A percentile compares a stretch with the other conserved stretches of the same genome.
phyloP scores from a whole-genome alignment of 2,888 invertebrate species.

The Galerucella calmariensis region DNA sequence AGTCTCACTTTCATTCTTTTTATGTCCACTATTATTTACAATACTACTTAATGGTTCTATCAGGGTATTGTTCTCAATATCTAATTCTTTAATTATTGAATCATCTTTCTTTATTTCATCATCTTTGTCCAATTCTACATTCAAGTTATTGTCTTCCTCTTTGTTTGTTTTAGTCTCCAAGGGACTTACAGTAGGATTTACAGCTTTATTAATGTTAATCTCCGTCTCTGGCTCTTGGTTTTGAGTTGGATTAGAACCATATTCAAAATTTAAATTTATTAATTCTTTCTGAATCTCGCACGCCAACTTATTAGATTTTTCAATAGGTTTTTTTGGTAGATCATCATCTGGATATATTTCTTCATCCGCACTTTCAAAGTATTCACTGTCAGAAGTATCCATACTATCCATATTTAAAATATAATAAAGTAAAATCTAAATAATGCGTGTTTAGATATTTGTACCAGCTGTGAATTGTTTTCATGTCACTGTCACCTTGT shows the following conservation, averaged over 20 bases:
- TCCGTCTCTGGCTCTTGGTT: background rate
- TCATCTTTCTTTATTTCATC: background rate
- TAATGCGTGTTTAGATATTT: background rate
- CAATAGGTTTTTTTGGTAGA: slow-evolving; percentile 32
- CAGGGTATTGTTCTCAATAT: background rate
- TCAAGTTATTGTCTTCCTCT: background rate
- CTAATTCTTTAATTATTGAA: background rate
- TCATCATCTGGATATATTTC: slow-evolving; percentile 68
- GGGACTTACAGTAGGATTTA: background rate
- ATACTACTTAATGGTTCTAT: background rate
- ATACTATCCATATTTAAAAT: slow-evolving; percentile 70
- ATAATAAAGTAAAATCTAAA: background rate
- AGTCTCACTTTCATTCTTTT: background rate
- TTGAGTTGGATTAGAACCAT: slow-evolving; percentile 5
- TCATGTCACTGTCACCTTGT: background rate
- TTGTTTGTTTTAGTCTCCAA: background rate
- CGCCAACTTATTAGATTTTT: background rate
- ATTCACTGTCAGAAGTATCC: slow-evolving; percentile 80
- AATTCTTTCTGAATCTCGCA: slow-evolving; percentile 1
- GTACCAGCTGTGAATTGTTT: slow-evolving; percentile 1
- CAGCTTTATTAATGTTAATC: background rate
- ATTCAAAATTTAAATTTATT: slow-evolving; percentile 5
- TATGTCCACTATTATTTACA: background rate
- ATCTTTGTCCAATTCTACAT: slow-evolving; percentile 19
- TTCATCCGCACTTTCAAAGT: slow-evolving; percentile 83